These are phyloP conservation scores for Plagodis pulveraria DNA, from an alignment of 2,888 invertebrate species.

Conservation along the genomic window DNA sequence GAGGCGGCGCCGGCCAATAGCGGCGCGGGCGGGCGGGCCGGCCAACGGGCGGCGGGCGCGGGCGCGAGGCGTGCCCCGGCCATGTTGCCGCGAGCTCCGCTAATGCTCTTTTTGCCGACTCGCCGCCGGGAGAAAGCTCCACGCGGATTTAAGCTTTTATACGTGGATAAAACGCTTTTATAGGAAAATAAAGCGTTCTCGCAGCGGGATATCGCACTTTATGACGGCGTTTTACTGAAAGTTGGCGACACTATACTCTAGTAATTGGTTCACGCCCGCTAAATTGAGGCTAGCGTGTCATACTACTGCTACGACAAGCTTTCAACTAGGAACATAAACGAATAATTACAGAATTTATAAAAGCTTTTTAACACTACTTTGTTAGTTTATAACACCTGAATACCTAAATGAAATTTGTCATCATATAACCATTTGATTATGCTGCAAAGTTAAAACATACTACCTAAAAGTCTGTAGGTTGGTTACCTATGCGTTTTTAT, in stretches of 20 bases:
- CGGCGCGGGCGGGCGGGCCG: slow-evolving; percentile 46
- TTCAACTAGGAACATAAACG: not conserved
- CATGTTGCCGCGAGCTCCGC: slow-evolving; percentile 69
- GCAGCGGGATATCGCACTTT: slow-evolving; percentile 82
- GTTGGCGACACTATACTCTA: slow-evolving; percentile 75
- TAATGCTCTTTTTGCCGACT: slow-evolving; percentile 82
- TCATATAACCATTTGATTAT: too few species aligned
- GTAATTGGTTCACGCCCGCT: slow-evolving; percentile 74
- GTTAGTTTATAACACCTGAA: too few species aligned
- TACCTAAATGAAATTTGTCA: too few species aligned
- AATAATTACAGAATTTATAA: too few species aligned
- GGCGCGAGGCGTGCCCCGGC: slow-evolving; percentile 74
- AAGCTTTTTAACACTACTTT: too few species aligned
- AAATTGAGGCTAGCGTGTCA: slow-evolving; percentile 49
- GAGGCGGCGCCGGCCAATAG: slow-evolving; percentile 55
- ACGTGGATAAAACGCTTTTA: slow-evolving; percentile 84
- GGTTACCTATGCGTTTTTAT: too few species aligned
- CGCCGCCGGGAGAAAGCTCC: slow-evolving; percentile 81
- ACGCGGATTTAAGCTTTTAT: slow-evolving; percentile 84
- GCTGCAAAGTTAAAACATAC: too few species aligned
- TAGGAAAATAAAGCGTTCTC: slow-evolving; percentile 83
- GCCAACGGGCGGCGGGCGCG: slow-evolving; percentile 52
- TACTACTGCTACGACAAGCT: slow-evolving; percentile 5
- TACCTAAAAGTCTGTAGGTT: too few species aligned
- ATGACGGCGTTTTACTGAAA: slow-evolving; percentile 80